Evolutionary conservation across 2,113 vertebrate genomes (phyloP).

Genomic region (Campylorhamphus procurvoides): DNA sequence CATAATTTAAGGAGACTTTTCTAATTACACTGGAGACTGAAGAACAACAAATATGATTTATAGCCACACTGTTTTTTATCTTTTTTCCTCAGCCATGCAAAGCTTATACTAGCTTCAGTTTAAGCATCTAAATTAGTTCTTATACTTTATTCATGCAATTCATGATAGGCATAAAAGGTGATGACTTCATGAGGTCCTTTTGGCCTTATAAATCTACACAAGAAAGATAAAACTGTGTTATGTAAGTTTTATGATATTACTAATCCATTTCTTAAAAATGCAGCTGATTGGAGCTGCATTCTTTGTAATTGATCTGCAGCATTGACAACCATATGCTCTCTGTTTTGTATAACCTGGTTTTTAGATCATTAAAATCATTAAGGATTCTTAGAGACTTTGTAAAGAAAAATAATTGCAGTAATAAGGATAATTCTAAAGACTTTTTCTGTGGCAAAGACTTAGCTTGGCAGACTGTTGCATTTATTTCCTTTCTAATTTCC

Average conservation of each 20-base stretch:
- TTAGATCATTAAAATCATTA: constrained; percentile 39
- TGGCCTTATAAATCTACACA: neutral
- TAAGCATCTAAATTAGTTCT: neutral
- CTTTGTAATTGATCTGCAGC: constrained; percentile 3
- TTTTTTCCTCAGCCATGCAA: neutral
- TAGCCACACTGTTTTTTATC: neutral
- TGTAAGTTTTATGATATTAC: neutral
- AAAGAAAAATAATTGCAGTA: constrained; percentile 30
- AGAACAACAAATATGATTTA: constrained; percentile 18
- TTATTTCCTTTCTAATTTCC: constrained; percentile 8
- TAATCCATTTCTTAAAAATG: neutral
- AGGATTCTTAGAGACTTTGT: neutral
- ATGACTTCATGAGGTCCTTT: neutral
- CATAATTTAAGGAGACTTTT: neutral
- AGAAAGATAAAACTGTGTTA: neutral
- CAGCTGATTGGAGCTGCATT: neutral
- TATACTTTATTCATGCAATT: neutral
- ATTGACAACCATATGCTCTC: constrained; percentile 4
- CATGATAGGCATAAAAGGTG: neutral
- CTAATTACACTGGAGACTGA: neutral
- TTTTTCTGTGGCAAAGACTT: neutral
- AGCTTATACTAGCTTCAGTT: neutral
- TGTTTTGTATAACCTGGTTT: constrained; percentile 15
- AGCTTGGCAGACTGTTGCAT: neutral
- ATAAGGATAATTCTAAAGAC: neutral